Percentiles rank a stretch among this genome's conserved stretches.
Conservation (phyloP, 2,113 vertebrate genomes). For the Anolis carolinensis region DNA sequence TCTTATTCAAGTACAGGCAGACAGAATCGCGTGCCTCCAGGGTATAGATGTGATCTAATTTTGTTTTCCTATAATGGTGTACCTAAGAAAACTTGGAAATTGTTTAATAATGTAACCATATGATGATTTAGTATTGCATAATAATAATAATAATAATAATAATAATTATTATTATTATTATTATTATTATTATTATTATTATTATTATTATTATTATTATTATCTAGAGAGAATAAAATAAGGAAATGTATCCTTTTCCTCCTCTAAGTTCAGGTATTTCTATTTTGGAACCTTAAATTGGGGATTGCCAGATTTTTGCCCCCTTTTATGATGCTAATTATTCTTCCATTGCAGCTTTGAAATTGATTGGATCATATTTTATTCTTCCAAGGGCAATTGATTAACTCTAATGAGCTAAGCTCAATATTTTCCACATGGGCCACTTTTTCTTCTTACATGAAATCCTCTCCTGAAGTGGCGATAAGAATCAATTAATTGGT, state of each 20-base stretch:
- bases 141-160: too few relatives aligned
- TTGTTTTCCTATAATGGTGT: too few relatives aligned
- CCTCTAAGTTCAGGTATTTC: neutral
- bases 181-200: too few relatives aligned
- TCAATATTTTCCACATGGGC: conserved; percentile 1
- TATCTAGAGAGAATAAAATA: neutral
- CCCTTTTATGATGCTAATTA: neutral
- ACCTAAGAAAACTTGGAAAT: too few relatives aligned
- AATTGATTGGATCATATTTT: neutral
- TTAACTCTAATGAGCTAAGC: neutral
- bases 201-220: too few relatives aligned
- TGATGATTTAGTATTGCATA: too few relatives aligned
- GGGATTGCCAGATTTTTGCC: neutral
- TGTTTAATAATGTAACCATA: too few relatives aligned
- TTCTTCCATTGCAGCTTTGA: neutral
- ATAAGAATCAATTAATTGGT: neutral
- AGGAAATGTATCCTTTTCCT: neutral
- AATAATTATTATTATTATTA: too few relatives aligned
- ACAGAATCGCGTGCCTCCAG: too few relatives aligned
- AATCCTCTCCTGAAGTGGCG: neutral
- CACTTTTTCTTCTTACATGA: neutral
- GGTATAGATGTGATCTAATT: too few relatives aligned
- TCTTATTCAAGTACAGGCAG: too few relatives aligned
- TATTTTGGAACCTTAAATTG: neutral
- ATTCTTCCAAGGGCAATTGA: neutral